Conservation (phyloP, 1,140 invertebrate species). For the Pomacea maculata region DNA sequence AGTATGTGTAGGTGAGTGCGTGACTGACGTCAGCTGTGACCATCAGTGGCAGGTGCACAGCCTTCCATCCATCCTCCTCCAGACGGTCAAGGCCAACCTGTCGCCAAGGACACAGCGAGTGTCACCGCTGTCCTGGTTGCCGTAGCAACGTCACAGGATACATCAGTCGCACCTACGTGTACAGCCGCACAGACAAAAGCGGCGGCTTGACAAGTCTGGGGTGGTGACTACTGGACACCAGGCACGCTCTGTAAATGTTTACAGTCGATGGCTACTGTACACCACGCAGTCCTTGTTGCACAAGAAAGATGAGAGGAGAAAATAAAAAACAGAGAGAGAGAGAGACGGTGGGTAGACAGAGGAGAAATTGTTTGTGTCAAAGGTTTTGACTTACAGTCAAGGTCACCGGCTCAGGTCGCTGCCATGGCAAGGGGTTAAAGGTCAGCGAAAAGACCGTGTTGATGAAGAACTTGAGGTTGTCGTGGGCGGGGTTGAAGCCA, state of each 20-base stretch:
- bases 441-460: conserved; percentile 30
- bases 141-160: too few species aligned
- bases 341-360: too few species aligned
- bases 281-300: too few species aligned
- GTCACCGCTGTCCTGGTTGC: too few species aligned
- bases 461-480: conserved; percentile 30
- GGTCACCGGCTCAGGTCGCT: conserved; percentile 16
- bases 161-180: neutral
- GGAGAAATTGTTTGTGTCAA: too few species aligned
- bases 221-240: neutral
- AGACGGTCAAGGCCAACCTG: neutral
- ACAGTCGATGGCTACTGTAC: too few species aligned
- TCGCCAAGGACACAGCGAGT: too few species aligned
- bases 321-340: too few species aligned
- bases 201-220: too few species aligned
- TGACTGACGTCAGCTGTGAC: neutral
- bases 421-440: conserved; percentile 30
- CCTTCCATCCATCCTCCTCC: neutral
- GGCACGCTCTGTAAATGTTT: too few species aligned
- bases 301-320: too few species aligned
- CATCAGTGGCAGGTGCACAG: neutral
- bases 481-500: conserved; percentile 21
- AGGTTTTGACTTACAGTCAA: conserved; percentile 16
- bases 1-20: neutral
- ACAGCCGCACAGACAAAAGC: neutral